Percentiles rank a stretch among this genome's conserved stretches.
phyloP scores from a whole-genome alignment of 2,888 invertebrate genomes.

The Stenodera caucasica region DNA sequence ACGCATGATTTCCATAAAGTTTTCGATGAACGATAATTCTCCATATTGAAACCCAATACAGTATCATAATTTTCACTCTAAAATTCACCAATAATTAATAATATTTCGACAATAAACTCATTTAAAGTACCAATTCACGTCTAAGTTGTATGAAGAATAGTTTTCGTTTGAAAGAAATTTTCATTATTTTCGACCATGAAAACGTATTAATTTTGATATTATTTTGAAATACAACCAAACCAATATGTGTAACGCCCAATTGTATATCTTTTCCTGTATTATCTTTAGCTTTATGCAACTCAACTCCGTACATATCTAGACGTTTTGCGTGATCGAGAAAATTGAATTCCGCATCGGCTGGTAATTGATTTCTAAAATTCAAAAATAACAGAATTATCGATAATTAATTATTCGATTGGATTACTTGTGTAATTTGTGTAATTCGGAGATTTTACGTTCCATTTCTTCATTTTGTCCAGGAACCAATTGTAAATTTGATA shows the following conservation, averaged over 20 bases:
- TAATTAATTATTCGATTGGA: too few relatives aligned
- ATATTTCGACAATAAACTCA: too few relatives aligned
- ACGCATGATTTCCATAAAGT: slow-evolving; percentile 99
- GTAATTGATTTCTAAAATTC: slow-evolving; percentile 86
- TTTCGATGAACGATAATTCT: slow-evolving; percentile 98
- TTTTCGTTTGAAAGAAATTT: slow-evolving; percentile 97
- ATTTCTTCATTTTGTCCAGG: slow-evolving; percentile 95
- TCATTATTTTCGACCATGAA: slow-evolving; percentile 99
- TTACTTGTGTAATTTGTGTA: too few relatives aligned
- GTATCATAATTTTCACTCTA: slow-evolving; percentile 96
- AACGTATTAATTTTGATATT: slow-evolving; percentile 95
- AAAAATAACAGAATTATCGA: too few relatives aligned
- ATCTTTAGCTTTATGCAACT: slow-evolving; percentile 96
- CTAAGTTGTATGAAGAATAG: too few relatives aligned
- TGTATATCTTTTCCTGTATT: slow-evolving; percentile 97
- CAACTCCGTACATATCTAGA: slow-evolving; percentile 99
- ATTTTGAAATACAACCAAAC: slow-evolving; percentile 97
- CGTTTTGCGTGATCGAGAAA: slow-evolving; percentile 93
- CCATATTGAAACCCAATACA: slow-evolving; percentile 93
- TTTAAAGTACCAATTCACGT: too few relatives aligned
- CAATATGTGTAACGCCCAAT: slow-evolving; percentile 96
- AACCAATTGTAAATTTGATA: slow-evolving; percentile 97
- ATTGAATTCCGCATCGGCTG: slow-evolving; percentile 93
- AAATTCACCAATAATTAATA: slow-evolving; percentile 96
- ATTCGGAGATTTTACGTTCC: slow-evolving; percentile 91